These are phyloP conservation scores for Acanthurus leucopareius DNA, from an alignment of 2,797 vertebrate genomes.

Conservation along the genomic window DNA sequence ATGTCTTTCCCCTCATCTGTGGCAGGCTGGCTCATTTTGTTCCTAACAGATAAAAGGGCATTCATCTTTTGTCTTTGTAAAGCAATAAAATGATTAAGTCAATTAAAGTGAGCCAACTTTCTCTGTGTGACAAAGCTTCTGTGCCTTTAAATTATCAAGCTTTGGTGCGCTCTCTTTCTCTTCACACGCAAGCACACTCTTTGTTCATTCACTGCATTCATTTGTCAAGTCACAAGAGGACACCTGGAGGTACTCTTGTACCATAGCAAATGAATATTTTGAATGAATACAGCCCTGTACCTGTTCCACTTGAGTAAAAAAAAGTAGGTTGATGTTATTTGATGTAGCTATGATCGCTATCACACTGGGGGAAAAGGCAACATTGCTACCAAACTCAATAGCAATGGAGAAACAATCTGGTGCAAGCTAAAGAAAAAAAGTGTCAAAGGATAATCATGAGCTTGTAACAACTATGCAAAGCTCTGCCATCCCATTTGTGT, in stretches of 20 bases:
- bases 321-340: neutral
- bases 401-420: neutral
- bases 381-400: neutral
- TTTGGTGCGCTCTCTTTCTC: constrained; percentile 33
- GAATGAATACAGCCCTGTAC: no score
- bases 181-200: constrained; percentile 17
- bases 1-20: constrained; percentile 42
- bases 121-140: constrained; percentile 62
- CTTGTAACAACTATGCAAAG: constrained; percentile 8
- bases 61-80: constrained; percentile 80
- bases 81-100: constrained; percentile 79
- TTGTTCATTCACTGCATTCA: constrained; percentile 38
- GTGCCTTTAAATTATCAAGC: constrained; percentile 63
- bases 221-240: constrained; percentile 36
- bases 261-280: no score
- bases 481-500: constrained; percentile 29
- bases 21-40: constrained; percentile 68
- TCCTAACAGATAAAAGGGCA: constrained; percentile 75
- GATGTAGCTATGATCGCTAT: neutral
- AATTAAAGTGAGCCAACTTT: constrained; percentile 74
- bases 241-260: neutral
- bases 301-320: neutral
- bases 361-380: neutral
- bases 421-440: neutral
- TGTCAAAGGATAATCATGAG: constrained; percentile 44